A percentile compares a stretch with the other conserved stretches of the same genome.
phyloP scores from a whole-genome alignment of 2,888 invertebrate genomes.

The Cataglyphis cursor region DNA sequence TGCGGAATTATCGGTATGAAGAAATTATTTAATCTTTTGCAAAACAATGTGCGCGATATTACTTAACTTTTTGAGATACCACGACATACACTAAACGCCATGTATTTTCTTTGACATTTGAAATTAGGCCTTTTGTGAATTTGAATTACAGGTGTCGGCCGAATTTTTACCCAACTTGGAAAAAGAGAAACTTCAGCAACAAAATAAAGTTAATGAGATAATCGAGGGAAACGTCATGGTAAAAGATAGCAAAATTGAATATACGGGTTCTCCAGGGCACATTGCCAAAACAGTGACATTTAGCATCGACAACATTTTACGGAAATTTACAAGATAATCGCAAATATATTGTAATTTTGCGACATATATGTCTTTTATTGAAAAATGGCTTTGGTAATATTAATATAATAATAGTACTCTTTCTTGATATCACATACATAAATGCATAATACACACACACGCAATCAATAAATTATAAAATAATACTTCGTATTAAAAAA shows the following conservation, averaged over 20 bases:
- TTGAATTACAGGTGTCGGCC: conserved; percentile 56
- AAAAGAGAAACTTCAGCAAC: conserved; percentile 21
- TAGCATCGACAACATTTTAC: conserved; percentile 82
- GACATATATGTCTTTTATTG: background rate
- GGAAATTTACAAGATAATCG: conserved; percentile 69
- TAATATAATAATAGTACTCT: background rate
- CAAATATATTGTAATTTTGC: conserved; percentile 58
- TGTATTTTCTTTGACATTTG: background rate
- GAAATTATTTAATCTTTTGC: conserved; percentile 15
- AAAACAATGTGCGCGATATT: background rate
- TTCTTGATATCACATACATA: background rate
- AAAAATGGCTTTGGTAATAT: background rate
- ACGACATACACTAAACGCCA: background rate
- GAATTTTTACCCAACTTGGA: conserved; percentile 45
- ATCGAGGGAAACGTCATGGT: conserved; percentile 11
- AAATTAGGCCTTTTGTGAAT: background rate
- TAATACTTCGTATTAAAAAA: background rate
- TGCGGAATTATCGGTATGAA: conserved; percentile 64
- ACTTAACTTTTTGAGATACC: background rate
- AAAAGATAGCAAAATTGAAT: conserved; percentile 39
- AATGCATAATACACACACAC: background rate
- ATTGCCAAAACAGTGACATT: conserved; percentile 78
- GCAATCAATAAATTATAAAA: background rate
- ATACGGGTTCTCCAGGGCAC: conserved; percentile 47
- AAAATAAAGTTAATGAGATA: conserved; percentile 4